A percentile compares a stretch with the other conserved stretches of the same genome.
Conservation (phyloP, 2,888 invertebrate genomes). For the Chymomyza caudatula region DNA sequence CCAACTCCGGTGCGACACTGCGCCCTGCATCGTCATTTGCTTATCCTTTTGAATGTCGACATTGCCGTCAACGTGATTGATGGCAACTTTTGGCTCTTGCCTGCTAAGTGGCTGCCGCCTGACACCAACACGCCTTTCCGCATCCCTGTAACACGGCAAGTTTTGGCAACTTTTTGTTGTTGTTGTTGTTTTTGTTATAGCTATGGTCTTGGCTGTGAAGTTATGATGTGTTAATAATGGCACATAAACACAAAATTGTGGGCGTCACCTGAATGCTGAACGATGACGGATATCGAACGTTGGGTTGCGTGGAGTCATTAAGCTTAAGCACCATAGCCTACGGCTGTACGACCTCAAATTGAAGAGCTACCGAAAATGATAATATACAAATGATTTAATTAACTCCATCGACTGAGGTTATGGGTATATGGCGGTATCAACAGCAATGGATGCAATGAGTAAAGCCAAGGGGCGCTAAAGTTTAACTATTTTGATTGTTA, state of each 20-base stretch:
- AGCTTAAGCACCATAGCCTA: background rate
- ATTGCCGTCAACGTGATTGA: slow-evolving; percentile 56
- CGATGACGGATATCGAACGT: background rate
- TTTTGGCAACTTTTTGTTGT: slow-evolving; percentile 44
- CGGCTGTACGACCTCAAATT: background rate
- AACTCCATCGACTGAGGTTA: background rate
- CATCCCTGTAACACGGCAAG: slow-evolving; percentile 26
- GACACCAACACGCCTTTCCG: slow-evolving; percentile 2
- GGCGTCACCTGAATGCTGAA: slow-evolving; percentile 55
- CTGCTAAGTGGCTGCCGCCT: slow-evolving; percentile 6
- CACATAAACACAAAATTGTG: slow-evolving; percentile 65
- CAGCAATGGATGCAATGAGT: too few species aligned
- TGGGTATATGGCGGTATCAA: background rate
- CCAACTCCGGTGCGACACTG: background rate
- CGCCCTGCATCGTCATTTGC: slow-evolving; percentile 47
- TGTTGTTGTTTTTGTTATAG: slow-evolving; percentile 29
- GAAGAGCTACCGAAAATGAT: background rate
- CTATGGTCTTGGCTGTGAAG: slow-evolving; percentile 25
- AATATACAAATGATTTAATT: background rate
- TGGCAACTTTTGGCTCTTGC: slow-evolving; percentile 54
- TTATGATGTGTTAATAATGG: slow-evolving; percentile 76
- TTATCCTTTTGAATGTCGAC: slow-evolving; percentile 52
- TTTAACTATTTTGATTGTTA: too few species aligned
- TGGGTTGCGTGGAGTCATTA: background rate
- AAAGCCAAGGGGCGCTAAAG: too few species aligned